Percentiles rank a stretch among this genome's conserved stretches.
These are phyloP conservation scores for Brachionus sp. DNA, from an alignment of 1,140 invertebrate species.

Conservation along the genomic window DNA sequence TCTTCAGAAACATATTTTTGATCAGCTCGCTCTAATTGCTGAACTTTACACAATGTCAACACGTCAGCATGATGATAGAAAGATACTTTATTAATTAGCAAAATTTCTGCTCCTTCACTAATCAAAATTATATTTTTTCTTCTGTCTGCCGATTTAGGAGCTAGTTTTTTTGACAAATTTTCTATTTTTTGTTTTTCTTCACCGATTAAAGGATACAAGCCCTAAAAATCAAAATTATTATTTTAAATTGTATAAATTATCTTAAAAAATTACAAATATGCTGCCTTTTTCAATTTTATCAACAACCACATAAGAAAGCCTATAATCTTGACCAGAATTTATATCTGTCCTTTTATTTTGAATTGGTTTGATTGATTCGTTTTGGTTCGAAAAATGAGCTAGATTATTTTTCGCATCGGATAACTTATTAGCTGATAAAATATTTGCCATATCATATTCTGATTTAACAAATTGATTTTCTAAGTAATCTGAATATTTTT, in stretches of 20 bases:
- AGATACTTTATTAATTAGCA: background rate
- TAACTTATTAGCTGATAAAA: background rate
- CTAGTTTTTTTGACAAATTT: background rate
- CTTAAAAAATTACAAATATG: background rate
- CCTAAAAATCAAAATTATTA: background rate
- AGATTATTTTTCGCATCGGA: background rate
- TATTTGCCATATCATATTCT: background rate
- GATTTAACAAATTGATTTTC: constrained; percentile 9
- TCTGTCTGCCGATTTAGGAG: background rate
- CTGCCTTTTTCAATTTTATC: constrained; percentile 7
- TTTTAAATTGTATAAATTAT: background rate
- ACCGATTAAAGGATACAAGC: background rate
- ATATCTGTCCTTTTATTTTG: background rate
- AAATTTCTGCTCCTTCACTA: background rate
- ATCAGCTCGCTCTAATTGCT: background rate
- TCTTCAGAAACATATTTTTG: constrained; percentile 14
- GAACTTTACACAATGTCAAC: constrained; percentile 15
- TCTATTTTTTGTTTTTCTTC: constrained; percentile 12
- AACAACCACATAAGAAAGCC: background rate
- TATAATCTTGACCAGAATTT: background rate
- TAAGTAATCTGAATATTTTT: background rate
- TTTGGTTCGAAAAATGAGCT: background rate
- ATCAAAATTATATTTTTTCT: constrained; percentile 14
- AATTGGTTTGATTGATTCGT: background rate
- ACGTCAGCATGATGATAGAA: constrained; percentile 25